A percentile compares a stretch with the other conserved stretches of the same genome.
These are phyloP conservation scores for Microhierax caerulescens DNA, from an alignment of 2,797 vertebrate genomes.

Conservation along the genomic window DNA sequence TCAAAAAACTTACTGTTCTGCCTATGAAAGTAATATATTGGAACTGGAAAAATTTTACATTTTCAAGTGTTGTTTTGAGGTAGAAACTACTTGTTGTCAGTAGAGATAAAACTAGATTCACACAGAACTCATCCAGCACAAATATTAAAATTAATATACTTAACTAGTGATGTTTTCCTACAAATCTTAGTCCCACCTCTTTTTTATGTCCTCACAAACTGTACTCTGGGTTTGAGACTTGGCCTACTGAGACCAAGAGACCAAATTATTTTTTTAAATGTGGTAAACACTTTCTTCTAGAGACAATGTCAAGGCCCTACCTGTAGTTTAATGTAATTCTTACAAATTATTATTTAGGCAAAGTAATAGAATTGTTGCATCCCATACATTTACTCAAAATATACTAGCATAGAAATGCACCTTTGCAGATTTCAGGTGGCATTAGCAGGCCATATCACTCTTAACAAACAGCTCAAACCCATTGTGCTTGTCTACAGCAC, in stretches of 20 bases:
- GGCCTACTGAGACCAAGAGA: neutral
- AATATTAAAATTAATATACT: neutral
- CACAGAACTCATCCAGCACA: neutral
- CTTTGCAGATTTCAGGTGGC: neutral
- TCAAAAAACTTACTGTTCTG: neutral
- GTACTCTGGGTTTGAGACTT: neutral
- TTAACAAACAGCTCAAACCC: neutral
- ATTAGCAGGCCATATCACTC: neutral
- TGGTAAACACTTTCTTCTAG: neutral
- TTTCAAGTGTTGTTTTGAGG: neutral
- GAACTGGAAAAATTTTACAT: neutral
- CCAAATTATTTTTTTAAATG: neutral
- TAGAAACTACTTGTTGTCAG: neutral
- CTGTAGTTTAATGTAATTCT: neutral
- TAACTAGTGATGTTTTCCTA: neutral
- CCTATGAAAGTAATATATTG: neutral
- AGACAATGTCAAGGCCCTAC: neutral
- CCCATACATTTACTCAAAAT: neutral
- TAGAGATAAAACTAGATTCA: neutral
- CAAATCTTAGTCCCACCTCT: neutral
- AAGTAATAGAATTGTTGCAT: neutral
- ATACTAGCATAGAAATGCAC: neutral
- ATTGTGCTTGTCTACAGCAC: neutral
- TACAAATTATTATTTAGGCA: neutral
- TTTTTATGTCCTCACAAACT: neutral